Evolutionary conservation across 37 sponge, comb jelly and placozoan species (phyloP).

Genomic region (Halisarca cf. caerulea): DNA sequence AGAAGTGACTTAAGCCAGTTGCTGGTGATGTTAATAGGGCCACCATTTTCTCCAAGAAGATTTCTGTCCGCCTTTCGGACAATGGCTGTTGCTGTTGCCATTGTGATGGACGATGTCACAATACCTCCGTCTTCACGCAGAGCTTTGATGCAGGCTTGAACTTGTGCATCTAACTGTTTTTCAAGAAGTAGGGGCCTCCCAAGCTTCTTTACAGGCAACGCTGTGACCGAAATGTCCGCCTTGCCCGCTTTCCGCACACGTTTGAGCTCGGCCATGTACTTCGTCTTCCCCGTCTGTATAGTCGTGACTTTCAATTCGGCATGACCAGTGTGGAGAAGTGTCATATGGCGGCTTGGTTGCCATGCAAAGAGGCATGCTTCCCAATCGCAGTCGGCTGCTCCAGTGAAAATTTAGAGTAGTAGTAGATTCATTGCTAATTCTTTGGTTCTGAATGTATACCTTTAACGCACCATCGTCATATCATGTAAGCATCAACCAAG

Average conservation of each 20-base stretch:
- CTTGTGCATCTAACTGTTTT: background rate
- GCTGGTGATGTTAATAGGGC: constrained; percentile 27
- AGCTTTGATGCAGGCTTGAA: background rate
- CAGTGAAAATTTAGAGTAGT: too few species aligned
- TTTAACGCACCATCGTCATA: too few species aligned
- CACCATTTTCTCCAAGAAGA: constrained; percentile 20
- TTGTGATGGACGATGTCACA: constrained; percentile 7
- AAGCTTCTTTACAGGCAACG: too few species aligned
- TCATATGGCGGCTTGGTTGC: too few species aligned
- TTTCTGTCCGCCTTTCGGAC: constrained; percentile 21
- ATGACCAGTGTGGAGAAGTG: too few species aligned
- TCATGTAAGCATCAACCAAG: too few species aligned
- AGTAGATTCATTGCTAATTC: too few species aligned
- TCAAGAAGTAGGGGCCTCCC: constrained; percentile 8
- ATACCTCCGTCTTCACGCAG: background rate
- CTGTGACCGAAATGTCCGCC: too few species aligned
- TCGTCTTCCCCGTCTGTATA: background rate
- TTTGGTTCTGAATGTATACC: too few species aligned
- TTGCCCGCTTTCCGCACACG: background rate
- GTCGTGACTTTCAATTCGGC: too few species aligned
- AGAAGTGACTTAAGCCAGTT: constrained; percentile 48
- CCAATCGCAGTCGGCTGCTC: too few species aligned
- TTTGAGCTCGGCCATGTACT: background rate
- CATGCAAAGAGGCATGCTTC: too few species aligned
- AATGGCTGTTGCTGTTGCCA: constrained; percentile 22